Percentiles rank a stretch among this genome's conserved stretches.
phyloP scores from a whole-genome alignment of 1,140 invertebrate species.

The Amphibalanus amphitrite region DNA sequence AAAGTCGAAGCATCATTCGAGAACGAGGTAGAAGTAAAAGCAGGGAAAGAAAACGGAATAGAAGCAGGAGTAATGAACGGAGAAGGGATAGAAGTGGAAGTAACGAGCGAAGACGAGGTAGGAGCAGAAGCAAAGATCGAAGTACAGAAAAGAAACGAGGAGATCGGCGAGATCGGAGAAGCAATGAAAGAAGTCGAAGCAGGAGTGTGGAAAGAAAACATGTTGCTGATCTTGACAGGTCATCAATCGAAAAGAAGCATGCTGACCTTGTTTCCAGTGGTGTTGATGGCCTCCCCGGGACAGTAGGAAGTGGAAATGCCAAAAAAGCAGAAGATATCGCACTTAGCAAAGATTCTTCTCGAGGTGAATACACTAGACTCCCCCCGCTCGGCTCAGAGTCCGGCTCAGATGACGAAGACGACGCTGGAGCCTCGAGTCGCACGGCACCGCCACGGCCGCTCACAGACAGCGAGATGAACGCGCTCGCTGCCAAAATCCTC shows the following conservation, averaged over 20 bases:
- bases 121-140: no score
- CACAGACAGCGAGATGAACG: conserved; percentile 66
- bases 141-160: no score
- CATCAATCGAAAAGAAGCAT: no score
- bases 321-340: no score
- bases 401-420: no score
- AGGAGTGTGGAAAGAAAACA: neutral
- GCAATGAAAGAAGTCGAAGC: neutral
- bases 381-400: no score
- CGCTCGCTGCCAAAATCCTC: conserved; percentile 64
- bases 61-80: neutral
- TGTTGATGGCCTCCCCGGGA: neutral
- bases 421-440: neutral
- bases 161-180: no score
- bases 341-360: no score
- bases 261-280: no score
- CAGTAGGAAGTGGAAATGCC: no score
- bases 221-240: neutral
- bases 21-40: no score
- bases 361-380: no score
- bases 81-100: neutral
- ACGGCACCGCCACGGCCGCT: neutral
- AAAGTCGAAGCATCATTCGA: neutral
- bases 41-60: neutral
- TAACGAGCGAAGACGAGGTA: conserved; percentile 4